Base-by-base conservation (phyloP, 2,888 invertebrate genomes). In the Scaptomyza tumidula region DNA sequence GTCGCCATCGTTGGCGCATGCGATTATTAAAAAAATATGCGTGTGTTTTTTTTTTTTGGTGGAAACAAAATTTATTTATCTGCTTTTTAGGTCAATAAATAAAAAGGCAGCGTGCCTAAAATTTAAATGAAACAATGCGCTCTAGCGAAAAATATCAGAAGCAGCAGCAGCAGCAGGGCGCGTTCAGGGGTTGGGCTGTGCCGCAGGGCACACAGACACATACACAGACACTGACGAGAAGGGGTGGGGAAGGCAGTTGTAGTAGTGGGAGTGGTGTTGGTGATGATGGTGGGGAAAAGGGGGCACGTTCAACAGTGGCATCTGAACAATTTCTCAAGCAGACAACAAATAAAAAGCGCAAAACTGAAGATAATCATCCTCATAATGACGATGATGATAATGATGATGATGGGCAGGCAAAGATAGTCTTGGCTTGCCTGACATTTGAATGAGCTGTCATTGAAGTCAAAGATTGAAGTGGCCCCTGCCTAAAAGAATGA, bases 41-140 rank as follows among this genome's bases (percentile, higher is more conserved):
- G 60, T 57, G 54, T 57, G n/a, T 62, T 64, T 63, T 67, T 63
- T 73, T 52, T 69, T 60, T 60, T 71, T 61, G 60, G 64, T 58
- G 59, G 62, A 64, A 80, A 74, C 61, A 71, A 71, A 76, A 81
- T 79, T 77, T 86, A 80, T 88, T 84, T 83, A 80, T 88, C 81
- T 85, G 85, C 50, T 86, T 83, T 84, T 80, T 84, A 78, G 83
- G 88, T 84, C 83, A 84, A 84, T 84, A 84, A 84, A 83, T 83
- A 58, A 83, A 69, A 69, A 63, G 73, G 70, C 85, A 74, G 80
- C 86, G 86, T 84, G 83, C 88, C 88, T 77, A 77, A 83, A 83
- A 83, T 83, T 77, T 80, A 82, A 83, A 87, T 87, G 88, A 78
- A 85, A 74, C 77, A 71, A 85, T 69, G 70, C 72, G 52, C 66